A percentile compares a stretch with the other conserved stretches of the same genome.
Conservation (phyloP, 2,797 vertebrate genomes). For the Pangasius sanitwongsei region DNA sequence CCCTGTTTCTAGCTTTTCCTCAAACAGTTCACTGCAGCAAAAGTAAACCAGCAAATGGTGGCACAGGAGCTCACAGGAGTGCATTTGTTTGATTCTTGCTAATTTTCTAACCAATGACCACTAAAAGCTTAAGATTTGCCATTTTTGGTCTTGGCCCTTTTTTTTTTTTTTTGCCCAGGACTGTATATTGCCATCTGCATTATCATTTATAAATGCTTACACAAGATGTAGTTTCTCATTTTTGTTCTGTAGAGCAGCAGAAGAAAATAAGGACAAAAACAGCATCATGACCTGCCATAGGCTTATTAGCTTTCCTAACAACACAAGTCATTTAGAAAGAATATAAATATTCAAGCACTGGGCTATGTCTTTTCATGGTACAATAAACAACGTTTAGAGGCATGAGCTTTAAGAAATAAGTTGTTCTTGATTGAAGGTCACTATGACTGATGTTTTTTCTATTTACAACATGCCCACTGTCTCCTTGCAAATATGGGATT, state of each 20-base stretch:
- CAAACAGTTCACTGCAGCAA: too few species aligned
- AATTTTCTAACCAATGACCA: too few species aligned
- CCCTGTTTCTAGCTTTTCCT: too few species aligned
- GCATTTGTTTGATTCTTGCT: too few species aligned
- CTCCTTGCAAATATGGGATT: background rate
- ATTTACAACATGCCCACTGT: background rate
- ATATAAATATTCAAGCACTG: slow-evolving; percentile 13
- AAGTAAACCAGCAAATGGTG: too few species aligned
- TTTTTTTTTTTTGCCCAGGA: too few species aligned
- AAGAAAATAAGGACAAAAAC: background rate
- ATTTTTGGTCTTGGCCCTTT: too few species aligned
- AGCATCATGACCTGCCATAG: background rate
- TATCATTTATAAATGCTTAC: background rate
- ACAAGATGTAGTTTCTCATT: background rate
- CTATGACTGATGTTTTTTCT: background rate
- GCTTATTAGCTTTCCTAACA: background rate
- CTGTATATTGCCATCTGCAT: background rate
- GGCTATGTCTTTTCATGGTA: background rate
- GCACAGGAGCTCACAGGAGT: too few species aligned
- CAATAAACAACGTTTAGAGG: background rate
- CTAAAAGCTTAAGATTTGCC: too few species aligned
- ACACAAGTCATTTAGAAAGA: background rate
- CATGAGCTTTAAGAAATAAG: background rate
- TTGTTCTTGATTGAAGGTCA: background rate
- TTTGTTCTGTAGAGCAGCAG: background rate